Evolutionary conservation across 2,797 vertebrate species (phyloP).

Genomic region (Champsocephalus esox): DNA sequence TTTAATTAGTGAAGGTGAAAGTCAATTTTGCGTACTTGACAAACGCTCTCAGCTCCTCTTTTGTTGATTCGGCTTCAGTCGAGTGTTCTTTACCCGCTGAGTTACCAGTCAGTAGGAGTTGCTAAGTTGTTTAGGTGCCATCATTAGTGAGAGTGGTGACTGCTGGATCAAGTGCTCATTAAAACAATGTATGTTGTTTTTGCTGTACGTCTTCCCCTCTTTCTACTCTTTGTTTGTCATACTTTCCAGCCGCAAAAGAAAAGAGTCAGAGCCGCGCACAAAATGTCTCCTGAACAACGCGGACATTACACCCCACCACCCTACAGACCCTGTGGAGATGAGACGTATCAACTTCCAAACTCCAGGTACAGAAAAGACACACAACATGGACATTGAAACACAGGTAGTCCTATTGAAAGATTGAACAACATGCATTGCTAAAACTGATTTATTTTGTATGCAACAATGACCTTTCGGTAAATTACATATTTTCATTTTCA

Average conservation of each 20-base stretch:
- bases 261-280: slow-evolving; percentile 94
- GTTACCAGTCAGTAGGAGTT: slow-evolving; percentile 17
- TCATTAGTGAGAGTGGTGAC: slow-evolving; percentile 2
- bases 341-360: slow-evolving; percentile 99
- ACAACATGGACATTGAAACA: neutral
- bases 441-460: neutral
- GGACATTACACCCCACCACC: slow-evolving; percentile 94
- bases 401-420: neutral
- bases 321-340: slow-evolving; percentile 98
- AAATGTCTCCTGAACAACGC: slow-evolving; percentile 97
- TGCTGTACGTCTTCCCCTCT: slow-evolving; percentile 48
- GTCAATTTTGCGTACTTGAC: slow-evolving; percentile 45
- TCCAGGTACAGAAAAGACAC: slow-evolving; percentile 84
- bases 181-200: slow-evolving; percentile 36
- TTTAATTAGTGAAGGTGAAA: slow-evolving; percentile 71
- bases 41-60: slow-evolving; percentile 12
- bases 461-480: neutral
- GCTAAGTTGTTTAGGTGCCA: slow-evolving; percentile 1
- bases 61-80: slow-evolving; percentile 29
- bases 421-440: neutral
- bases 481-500: neutral
- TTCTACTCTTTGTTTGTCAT: slow-evolving; percentile 32
- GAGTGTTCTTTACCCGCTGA: slow-evolving; percentile 7
- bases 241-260: slow-evolving; percentile 90
- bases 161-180: slow-evolving; percentile 4